phyloP scores from a whole-genome alignment of 2,113 vertebrate species.

The Gallinago jamesoni region DNA sequence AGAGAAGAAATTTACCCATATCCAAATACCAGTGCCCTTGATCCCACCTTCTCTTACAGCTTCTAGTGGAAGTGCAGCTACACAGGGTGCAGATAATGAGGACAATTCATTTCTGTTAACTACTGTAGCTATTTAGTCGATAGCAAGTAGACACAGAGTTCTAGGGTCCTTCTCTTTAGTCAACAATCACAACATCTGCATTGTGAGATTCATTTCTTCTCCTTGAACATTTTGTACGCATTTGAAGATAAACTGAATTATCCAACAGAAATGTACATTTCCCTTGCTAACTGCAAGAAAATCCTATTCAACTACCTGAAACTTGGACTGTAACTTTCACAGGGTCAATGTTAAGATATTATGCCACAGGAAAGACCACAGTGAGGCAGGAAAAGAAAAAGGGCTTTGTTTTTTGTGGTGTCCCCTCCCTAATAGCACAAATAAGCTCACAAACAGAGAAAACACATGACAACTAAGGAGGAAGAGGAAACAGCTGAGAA shows the following conservation, averaged over 20 bases:
- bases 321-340: background rate
- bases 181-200: background rate
- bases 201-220: background rate
- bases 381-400: background rate
- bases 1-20: background rate
- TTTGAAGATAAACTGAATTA: background rate
- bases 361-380: background rate
- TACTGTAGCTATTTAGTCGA: background rate
- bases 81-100: background rate
- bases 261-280: background rate
- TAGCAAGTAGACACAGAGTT: background rate
- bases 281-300: background rate
- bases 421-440: accelerated
- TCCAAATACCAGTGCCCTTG: background rate
- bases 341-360: background rate
- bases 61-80: background rate
- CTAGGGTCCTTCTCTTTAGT: background rate
- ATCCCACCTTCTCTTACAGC: background rate
- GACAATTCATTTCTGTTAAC: background rate
- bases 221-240: background rate
- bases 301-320: background rate
- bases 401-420: background rate
- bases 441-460: background rate
- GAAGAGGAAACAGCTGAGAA: background rate
- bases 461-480: background rate